Conservation (phyloP, 2,888 invertebrate genomes). For the Arctia plantaginis region DNA sequence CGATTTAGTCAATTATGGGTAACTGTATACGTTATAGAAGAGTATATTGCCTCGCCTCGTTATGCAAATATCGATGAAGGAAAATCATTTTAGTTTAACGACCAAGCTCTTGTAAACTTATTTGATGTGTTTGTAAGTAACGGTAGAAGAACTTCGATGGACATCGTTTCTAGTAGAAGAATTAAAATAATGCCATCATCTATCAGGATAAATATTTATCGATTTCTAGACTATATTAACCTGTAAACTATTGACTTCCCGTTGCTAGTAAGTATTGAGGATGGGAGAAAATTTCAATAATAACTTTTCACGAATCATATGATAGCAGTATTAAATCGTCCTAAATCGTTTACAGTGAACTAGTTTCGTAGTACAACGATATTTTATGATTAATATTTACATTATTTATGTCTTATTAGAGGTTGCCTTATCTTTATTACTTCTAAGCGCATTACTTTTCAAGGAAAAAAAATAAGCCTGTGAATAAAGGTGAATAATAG, state of each 20-base stretch:
- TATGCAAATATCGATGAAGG: conserved; percentile 50
- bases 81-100: conserved; percentile 47
- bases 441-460: neutral
- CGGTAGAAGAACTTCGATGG: neutral
- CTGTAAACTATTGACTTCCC: too few species aligned
- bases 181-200: neutral
- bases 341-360: neutral
- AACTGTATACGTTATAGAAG: conserved; percentile 43
- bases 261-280: too few species aligned
- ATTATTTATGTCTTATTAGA: neutral
- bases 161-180: neutral
- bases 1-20: conserved; percentile 41
- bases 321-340: too few species aligned
- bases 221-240: neutral
- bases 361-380: neutral
- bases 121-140: conserved; percentile 52
- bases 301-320: too few species aligned
- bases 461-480: neutral
- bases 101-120: conserved; percentile 48
- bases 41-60: conserved; percentile 29
- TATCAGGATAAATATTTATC: neutral
- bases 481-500: neutral
- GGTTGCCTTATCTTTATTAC: neutral
- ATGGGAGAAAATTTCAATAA: too few species aligned
- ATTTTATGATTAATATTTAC: neutral